Evolutionary conservation across 2,113 vertebrate species (phyloP), one percentile per base, ranked within the genome.

Genomic region (Melanerpes aurifrons): DNA sequence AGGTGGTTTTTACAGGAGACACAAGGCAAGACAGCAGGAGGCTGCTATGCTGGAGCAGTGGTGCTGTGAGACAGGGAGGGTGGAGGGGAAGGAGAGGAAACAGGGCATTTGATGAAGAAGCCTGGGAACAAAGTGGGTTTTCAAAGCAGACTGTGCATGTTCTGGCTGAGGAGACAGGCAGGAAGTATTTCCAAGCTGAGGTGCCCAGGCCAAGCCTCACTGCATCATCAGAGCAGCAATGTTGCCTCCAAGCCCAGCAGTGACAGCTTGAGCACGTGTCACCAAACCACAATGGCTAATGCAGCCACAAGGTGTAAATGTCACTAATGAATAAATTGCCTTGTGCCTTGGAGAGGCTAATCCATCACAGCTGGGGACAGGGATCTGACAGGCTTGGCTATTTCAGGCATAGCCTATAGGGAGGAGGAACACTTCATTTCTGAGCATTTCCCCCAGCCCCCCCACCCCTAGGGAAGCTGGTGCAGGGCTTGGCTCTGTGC

Each of bases 321-420:
- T 94, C 95, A 92, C 92, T 96, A 96, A 95, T 87, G 92, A 96
- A 95, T 95, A 96, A 91, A 96, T 96, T 96, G 94, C 78, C 93
- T 81, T 75, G 87, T 94, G 85, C 87, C 89, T 94, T 31, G 70
- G 82, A 94, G 93, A 82, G 82, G 72, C 66, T 89, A 87, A 94
- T 96, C 86, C 62, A 40, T 96, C 92, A 90, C 2, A 0, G 82
- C 47, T 2, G 6, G 89, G 85, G 64, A 80, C 5, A 19, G 70
- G 67, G 76, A 89, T 92, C 85, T 96, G 91, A 93, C 92, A 92
- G 92, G 53, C 86, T 45, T 24, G 48, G 87, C 87, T 96, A 93
- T 96, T 95, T 94, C 58, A 54, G 85, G 89, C 93, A 15, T 59
- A 87, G 80, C 87, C 90, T 66, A 73, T 47, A 83, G 79, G 87